A percentile compares a stretch with the other conserved stretches of the same genome.
Evolutionary conservation across 1,140 invertebrate genomes (phyloP).

Genomic region (Hycleus cichorii): DNA sequence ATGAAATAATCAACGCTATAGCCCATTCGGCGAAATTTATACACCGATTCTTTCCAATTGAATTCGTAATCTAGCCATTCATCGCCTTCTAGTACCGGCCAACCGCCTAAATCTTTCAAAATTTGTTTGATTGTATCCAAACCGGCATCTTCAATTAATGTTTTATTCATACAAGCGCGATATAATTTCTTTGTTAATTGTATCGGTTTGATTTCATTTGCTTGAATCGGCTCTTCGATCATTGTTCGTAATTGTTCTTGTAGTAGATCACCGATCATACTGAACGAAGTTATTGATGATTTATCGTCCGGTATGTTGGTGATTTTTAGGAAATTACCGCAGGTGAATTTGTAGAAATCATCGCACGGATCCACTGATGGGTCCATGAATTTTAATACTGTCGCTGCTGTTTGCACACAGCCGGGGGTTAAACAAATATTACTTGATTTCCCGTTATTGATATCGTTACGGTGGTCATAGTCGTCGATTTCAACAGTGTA

Average conservation of each 20-base stretch:
- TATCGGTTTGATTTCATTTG: slow-evolving; percentile 64
- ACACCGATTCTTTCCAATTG: slow-evolving; percentile 75
- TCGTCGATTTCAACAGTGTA: neutral
- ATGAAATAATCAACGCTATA: slow-evolving; percentile 88
- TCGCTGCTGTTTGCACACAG: slow-evolving; percentile 65
- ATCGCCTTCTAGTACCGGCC: slow-evolving; percentile 78
- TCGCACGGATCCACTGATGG: slow-evolving; percentile 73
- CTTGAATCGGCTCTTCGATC: slow-evolving; percentile 58
- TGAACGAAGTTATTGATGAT: slow-evolving; percentile 67
- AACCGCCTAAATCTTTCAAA: slow-evolving; percentile 74
- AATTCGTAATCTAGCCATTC: slow-evolving; percentile 59
- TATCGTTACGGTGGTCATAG: too few species aligned
- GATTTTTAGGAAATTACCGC: slow-evolving; percentile 64
- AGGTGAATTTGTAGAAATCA: slow-evolving; percentile 83
- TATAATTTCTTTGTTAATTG: slow-evolving; percentile 70
- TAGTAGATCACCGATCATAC: slow-evolving; percentile 69
- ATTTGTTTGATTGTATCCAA: slow-evolving; percentile 62
- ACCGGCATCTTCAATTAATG: slow-evolving; percentile 65
- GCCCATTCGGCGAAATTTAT: slow-evolving; percentile 68
- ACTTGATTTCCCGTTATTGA: neutral
- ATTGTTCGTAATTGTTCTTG: slow-evolving; percentile 69
- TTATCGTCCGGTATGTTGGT: slow-evolving; percentile 75
- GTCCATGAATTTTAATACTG: slow-evolving; percentile 66
- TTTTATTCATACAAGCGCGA: slow-evolving; percentile 78
- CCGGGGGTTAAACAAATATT: slow-evolving; percentile 50